Percentiles rank a stretch among this genome's conserved stretches.
Evolutionary conservation across 2,888 invertebrate species (phyloP).

Genomic region (Aleiodes alternator): DNA sequence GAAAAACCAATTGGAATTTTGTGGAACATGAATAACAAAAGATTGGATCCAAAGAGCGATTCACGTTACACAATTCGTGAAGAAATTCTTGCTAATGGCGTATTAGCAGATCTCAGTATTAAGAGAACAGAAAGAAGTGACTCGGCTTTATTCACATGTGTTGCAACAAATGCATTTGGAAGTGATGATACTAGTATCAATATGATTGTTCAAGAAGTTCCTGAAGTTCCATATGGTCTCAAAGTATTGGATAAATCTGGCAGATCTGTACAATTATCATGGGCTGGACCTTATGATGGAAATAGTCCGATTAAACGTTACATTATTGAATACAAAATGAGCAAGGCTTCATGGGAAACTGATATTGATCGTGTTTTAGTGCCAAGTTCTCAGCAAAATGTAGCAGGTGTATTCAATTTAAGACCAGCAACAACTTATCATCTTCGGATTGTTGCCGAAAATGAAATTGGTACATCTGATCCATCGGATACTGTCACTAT

Average conservation of each 20-base stretch:
- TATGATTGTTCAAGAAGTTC: conserved; percentile 94
- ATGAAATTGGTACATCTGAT: conserved; percentile 94
- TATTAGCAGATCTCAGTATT: conserved; percentile 91
- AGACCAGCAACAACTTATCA: conserved; percentile 95
- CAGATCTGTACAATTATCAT: conserved; percentile 91
- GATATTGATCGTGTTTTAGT: conserved; percentile 92
- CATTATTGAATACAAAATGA: conserved; percentile 93
- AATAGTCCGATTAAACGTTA: conserved; percentile 93
- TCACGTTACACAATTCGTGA: conserved; percentile 91
- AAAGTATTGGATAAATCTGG: conserved; percentile 94
- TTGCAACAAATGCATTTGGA: conserved; percentile 95
- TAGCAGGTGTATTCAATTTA: conserved; percentile 92
- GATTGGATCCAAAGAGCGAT: conserved; percentile 92
- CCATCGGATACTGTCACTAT: conserved; percentile 95
- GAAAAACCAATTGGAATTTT: conserved; percentile 96
- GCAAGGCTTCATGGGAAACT: conserved; percentile 87
- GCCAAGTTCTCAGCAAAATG: conserved; percentile 89
- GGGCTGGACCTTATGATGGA: conserved; percentile 95
- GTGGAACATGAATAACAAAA: conserved; percentile 96
- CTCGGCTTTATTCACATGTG: conserved; percentile 92
- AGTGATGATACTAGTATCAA: conserved; percentile 97
- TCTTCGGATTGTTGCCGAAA: conserved; percentile 93
- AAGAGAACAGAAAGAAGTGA: conserved; percentile 92
- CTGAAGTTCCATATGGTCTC: conserved; percentile 92
- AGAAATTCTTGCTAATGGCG: conserved; percentile 91